Base-by-base conservation (phyloP, 1,140 invertebrate genomes). In the Oncopodura yosiiana region DNA sequence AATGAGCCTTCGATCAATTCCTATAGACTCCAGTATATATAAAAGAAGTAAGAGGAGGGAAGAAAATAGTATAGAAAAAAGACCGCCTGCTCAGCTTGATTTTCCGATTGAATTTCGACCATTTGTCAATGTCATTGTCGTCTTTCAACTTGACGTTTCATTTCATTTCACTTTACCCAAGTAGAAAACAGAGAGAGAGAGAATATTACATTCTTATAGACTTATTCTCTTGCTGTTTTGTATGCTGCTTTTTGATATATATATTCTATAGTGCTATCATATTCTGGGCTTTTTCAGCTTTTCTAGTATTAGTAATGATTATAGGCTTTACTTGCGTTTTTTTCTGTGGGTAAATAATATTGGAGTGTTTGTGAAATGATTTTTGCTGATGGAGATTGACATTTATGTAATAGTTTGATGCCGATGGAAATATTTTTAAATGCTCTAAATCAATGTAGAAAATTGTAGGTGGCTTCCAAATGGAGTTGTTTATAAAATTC, bases 1-100 rank as follows among this genome's bases (percentile, higher is more conserved):
- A 60, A 60, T 60, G 58, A 60, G 58, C 32, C 56, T 60, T 56
- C 53, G 53, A 60, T 60, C 53, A 60, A 53, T 60, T 46, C 23
- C 32, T 48, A 34, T 39, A 51, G 21, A 37, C 18, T 27, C 50
- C 56, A 49, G 46, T 36, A 49, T 43, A 49, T 37, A 56, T 42
- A 49, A 50, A 26, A 36, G 52, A 54, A 34, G 24, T 27, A 44
- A 23, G 18, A 29, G 27, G 41, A 43, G 14, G 24, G 42, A 38
- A 52, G 43, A 23, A 27, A 45, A 14, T 24, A 21, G 39, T 24
- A 53, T 8, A 32, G 43, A 32, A 42, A 53, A 56, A 54, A 39
- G 56, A 54, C 46, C 46, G 57, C 49, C 55, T 41, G 53, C 56
- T 55, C 53, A 62, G 52, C 58, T 56, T 60, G 53, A 56, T 56